A percentile compares a stretch with the other conserved stretches of the same genome.
phyloP scores from a whole-genome alignment of 2,113 vertebrate species.

The Oreotrochilus melanogaster region DNA sequence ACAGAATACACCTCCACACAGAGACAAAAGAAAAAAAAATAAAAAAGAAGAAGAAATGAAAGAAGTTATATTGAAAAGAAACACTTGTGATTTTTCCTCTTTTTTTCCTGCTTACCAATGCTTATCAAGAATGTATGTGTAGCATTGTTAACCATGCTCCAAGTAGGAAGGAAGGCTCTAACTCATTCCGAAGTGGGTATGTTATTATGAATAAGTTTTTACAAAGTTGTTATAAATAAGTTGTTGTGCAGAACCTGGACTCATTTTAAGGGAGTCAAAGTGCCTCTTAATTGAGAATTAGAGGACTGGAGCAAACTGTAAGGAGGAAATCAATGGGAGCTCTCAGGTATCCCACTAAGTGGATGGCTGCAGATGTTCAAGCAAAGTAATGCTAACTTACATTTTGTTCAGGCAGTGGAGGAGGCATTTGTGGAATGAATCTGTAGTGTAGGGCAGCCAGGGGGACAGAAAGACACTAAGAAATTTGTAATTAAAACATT shows the following conservation, averaged over 20 bases:
- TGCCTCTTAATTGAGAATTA: not conserved
- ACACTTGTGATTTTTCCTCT: not conserved
- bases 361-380: not conserved
- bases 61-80: not conserved
- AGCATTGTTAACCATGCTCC: not conserved
- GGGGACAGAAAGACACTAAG: not conserved
- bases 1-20: not conserved
- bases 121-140: not conserved
- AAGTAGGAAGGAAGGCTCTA: not conserved
- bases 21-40: not conserved
- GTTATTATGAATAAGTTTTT: not conserved
- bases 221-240: too few species aligned
- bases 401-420: not conserved
- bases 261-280: not conserved
- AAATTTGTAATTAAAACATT: slow-evolving; percentile 18
- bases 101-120: not conserved
- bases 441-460: not conserved
- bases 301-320: not conserved
- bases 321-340: not conserved
- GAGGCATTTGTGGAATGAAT: not conserved
- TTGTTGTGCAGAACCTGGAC: not conserved
- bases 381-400: not conserved
- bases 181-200: not conserved
- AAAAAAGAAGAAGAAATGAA: not conserved
- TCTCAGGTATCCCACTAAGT: not conserved